Base-by-base conservation (phyloP, 92 coral and sea anemone genomes). In the Pocillopora grandis region DNA sequence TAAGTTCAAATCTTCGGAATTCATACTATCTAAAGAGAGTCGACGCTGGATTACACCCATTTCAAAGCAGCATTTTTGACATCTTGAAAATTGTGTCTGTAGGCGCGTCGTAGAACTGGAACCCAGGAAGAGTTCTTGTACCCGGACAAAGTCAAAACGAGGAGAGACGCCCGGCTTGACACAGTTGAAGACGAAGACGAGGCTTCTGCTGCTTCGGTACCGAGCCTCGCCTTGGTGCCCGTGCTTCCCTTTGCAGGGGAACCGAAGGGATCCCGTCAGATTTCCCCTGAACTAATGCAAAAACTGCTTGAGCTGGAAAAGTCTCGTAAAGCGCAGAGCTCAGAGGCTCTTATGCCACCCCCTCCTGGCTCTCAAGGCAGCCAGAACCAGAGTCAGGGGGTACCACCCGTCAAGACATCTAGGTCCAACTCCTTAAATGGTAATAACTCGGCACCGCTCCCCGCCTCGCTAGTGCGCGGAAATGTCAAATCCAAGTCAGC, bases 81-180 rank as follows among this genome's bases (percentile, higher is more conserved):
- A 8, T 23, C 11, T 20, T 55, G 21, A 27, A 14, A 49, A 67
- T 67, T 82, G 67, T 84, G 70, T 65, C n/a, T 23, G 57, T 57
- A 97, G 98, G 99, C 98, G 35, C 98, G 99, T 58, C 93, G 99
- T 13, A 91, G 99, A 33, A 92, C 98, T 72, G 96, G 97, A 9
- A 87, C 90, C 42, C 99, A 92, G 85, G 96, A 97, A 80, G 98
- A 97, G 76, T 90, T 94, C 80, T 89, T 97, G 70, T 92, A 91
- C 80, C 97, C 99, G 64, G 94, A 89, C 36, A 89, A 94, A 36
- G 75, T 78, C 55, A 93, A 97, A 76, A 85, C 93, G 52, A 92
- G 88, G 75, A 88, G 89, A 20, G 84, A 92, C 49, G 89, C 98
- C 12, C 90, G 88, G 78, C 84, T 94, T 65, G 85, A 92, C 73